These are phyloP conservation scores for Thunnus albacares DNA, from an alignment of 2,797 vertebrate genomes.

Conservation along the genomic window DNA sequence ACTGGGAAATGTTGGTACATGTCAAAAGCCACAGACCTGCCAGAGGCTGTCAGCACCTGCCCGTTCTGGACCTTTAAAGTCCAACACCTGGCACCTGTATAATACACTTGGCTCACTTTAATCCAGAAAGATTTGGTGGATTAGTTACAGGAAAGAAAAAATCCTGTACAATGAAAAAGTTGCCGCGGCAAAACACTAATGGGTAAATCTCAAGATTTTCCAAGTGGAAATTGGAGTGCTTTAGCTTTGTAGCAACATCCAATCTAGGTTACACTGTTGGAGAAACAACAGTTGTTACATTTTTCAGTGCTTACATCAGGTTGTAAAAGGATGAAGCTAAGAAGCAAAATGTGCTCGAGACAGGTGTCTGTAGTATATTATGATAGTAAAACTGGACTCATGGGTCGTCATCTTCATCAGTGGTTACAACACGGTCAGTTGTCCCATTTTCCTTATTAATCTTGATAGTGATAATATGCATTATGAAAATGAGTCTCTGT, in stretches of 20 bases:
- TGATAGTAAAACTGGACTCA: not conserved
- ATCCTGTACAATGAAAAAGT: not conserved
- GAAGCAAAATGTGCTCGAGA: not conserved
- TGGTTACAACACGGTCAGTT: not conserved
- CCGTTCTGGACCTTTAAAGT: constrained; percentile 25
- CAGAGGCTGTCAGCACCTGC: constrained; percentile 27
- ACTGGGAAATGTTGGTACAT: not conserved
- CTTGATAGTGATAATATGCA: not conserved
- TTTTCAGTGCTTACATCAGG: constrained; percentile 4
- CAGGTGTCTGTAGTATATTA: not conserved
- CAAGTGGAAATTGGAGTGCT: not conserved
- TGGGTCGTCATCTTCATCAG: not conserved
- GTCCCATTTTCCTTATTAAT: not conserved
- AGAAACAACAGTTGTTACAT: not conserved
- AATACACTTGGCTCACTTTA: constrained; percentile 18
- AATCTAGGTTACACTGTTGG: constrained; percentile 2
- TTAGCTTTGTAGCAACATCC: not conserved
- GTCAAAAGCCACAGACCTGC: constrained; percentile 6
- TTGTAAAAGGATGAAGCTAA: not conserved
- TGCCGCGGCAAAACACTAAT: not conserved
- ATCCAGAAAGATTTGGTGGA: constrained; percentile 4
- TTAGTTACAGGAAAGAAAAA: constrained; percentile 6
- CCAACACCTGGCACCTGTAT: constrained; percentile 23
- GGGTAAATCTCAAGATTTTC: not conserved
- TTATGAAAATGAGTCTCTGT: constrained; percentile 19